phyloP scores from a whole-genome alignment of 2,888 invertebrate species.

The Autographa gamma region DNA sequence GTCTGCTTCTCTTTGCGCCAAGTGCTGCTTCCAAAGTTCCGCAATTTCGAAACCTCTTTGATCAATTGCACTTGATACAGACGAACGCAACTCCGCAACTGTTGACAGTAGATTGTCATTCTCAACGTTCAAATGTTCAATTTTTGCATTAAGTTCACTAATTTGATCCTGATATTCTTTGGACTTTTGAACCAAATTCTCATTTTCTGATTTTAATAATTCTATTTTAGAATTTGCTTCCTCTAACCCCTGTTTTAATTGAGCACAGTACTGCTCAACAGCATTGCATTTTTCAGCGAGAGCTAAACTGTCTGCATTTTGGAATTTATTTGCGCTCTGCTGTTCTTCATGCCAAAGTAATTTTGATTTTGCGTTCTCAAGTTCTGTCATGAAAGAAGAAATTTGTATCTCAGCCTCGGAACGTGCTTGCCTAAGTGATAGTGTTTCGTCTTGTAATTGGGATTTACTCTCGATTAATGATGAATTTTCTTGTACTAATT shows the following conservation, averaged over 20 bases:
- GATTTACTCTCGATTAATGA: slow-evolving; percentile 58
- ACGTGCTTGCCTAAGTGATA: slow-evolving; percentile 61
- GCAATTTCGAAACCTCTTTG: slow-evolving; percentile 92
- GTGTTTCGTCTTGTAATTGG: slow-evolving; percentile 64
- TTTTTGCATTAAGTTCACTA: slow-evolving; percentile 72
- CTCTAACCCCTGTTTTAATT: slow-evolving; percentile 71
- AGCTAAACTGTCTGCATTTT: slow-evolving; percentile 53
- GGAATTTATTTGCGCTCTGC: slow-evolving; percentile 43
- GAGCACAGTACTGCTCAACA: slow-evolving; percentile 72
- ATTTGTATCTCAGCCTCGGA: slow-evolving; percentile 63
- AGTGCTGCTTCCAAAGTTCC: slow-evolving; percentile 91
- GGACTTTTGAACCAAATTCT: slow-evolving; percentile 60
- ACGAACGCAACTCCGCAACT: slow-evolving; percentile 82
- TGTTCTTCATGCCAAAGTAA: slow-evolving; percentile 60
- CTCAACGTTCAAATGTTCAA: slow-evolving; percentile 79
- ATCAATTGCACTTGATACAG: slow-evolving; percentile 88
- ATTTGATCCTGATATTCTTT: slow-evolving; percentile 68
- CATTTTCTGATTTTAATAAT: slow-evolving; percentile 69
- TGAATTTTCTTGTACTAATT: slow-evolving; percentile 40
- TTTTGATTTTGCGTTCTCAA: slow-evolving; percentile 64
- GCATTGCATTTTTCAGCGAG: slow-evolving; percentile 66
- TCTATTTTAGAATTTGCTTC: slow-evolving; percentile 80
- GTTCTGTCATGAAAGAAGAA: slow-evolving; percentile 62
- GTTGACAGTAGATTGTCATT: slow-evolving; percentile 83
- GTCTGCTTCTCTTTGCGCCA: slow-evolving; percentile 90